These are phyloP conservation scores for Dermatemys mawii DNA, from an alignment of 2,113 vertebrate genomes.

Conservation along the genomic window DNA sequence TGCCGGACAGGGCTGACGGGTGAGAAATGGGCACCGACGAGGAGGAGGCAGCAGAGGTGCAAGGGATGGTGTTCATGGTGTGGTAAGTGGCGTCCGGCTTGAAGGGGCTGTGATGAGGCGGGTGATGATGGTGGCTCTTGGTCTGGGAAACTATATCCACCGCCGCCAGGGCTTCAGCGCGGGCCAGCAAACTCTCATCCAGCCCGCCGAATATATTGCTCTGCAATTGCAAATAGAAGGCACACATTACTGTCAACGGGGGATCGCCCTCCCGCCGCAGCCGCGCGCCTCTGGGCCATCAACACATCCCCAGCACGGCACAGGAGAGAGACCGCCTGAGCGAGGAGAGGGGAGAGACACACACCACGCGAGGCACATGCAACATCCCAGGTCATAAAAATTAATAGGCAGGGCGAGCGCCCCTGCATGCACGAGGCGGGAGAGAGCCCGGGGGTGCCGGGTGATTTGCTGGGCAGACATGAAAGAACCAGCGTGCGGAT, in stretches of 20 bases:
- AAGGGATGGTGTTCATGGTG: constrained; percentile 98
- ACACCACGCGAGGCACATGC: constrained; percentile 73
- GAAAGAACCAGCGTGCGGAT: constrained; percentile 92
- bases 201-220: constrained; percentile 99
- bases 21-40: constrained; percentile 96
- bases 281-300: constrained; percentile 64
- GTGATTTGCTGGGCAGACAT: constrained; percentile 89
- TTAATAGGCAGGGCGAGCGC: constrained; percentile 90
- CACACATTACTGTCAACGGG: constrained; percentile 96
- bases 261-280: constrained; percentile 67
- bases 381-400: constrained; percentile 96
- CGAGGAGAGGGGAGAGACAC: constrained; percentile 38
- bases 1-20: constrained; percentile 87
- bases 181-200: constrained; percentile 99
- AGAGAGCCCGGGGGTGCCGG: constrained; percentile 77
- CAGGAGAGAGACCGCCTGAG: constrained; percentile 72
- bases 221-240: constrained; percentile 99
- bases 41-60: constrained; percentile 94
- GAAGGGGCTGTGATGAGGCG: constrained; percentile 98
- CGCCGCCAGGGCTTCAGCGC: constrained; percentile 98
- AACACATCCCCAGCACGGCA: constrained; percentile 81
- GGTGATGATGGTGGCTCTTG: constrained; percentile 97
- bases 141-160: constrained; percentile 98
- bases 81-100: constrained; percentile 99
- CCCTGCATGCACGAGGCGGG: constrained; percentile 90